Conservation (phyloP, 2,888 invertebrate species). For the Drosophila paranaensis region DNA sequence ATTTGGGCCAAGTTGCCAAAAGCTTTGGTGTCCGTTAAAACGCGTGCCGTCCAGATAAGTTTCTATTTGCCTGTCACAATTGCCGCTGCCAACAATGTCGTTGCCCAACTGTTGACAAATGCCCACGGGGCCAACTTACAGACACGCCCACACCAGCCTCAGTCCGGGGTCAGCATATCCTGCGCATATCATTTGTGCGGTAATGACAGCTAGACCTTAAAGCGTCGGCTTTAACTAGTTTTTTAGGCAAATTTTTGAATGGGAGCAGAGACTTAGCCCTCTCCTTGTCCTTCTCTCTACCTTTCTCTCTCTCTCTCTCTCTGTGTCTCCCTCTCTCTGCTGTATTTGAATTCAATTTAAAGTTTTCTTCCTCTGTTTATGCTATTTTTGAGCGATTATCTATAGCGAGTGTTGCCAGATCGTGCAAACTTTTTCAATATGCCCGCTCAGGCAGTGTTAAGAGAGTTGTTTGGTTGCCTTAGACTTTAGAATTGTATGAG, state of each 20-base stretch:
- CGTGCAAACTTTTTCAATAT: not conserved
- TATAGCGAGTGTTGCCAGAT: constrained; percentile 20
- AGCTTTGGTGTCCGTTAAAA: constrained; percentile 47
- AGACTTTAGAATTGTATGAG: not conserved
- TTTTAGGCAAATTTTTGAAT: not conserved
- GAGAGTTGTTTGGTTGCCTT: not conserved
- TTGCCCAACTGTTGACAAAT: constrained; percentile 69
- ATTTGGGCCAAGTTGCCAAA: constrained; percentile 30
- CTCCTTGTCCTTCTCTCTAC: not conserved
- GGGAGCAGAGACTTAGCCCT: not conserved
- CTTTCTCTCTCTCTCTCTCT: not conserved
- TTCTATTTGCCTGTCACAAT: constrained; percentile 67
- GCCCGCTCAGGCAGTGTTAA: not conserved
- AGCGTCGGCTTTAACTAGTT: constrained; percentile 18
- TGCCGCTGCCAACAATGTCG: constrained; percentile 37
- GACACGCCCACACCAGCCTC: constrained; percentile 12
- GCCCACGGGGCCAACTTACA: constrained; percentile 54
- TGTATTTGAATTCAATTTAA: constrained; percentile 30
- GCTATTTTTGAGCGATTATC: constrained; percentile 12
- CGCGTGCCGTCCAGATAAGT: constrained; percentile 67
- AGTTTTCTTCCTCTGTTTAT: not conserved
- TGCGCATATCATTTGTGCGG: constrained; percentile 37
- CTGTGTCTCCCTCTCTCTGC: not conserved
- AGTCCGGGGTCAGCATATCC: constrained; percentile 5
- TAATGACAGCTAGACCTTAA: constrained; percentile 23